phyloP scores from a whole-genome alignment of 2,113 vertebrate species.

The Balaenoptera acutorostrata region DNA sequence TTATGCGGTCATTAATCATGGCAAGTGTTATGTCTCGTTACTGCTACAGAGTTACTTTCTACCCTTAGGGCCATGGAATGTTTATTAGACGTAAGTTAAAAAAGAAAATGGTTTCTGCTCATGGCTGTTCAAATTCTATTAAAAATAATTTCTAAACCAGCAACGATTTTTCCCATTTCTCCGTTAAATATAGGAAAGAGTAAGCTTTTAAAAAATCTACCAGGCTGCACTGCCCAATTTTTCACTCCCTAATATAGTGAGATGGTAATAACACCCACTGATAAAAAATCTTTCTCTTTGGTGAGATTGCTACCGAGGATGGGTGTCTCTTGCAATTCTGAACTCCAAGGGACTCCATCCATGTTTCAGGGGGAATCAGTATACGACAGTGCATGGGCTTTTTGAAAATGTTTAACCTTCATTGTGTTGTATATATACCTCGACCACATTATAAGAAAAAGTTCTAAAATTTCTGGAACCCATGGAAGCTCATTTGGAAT shows the following conservation, averaged over 20 bases:
- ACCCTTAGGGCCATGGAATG: background rate
- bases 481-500: background rate
- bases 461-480: background rate
- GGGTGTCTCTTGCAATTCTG: background rate
- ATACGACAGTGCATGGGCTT: accelerated
- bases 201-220: background rate
- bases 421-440: background rate
- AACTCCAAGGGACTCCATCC: background rate
- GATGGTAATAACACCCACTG: background rate
- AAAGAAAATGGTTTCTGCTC: slow-evolving; percentile 35
- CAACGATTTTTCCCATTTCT: background rate
- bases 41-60: background rate
- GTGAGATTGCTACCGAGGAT: background rate
- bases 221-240: background rate
- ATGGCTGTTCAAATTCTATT: slow-evolving; percentile 44
- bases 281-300: background rate
- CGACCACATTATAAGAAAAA: background rate
- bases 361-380: background rate
- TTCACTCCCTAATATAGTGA: background rate
- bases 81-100: slow-evolving; percentile 47
- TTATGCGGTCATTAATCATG: slow-evolving; percentile 61
- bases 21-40: slow-evolving; percentile 27
- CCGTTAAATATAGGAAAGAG: background rate
- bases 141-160: slow-evolving; percentile 36
- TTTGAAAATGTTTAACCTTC: background rate